Conservation (phyloP, 2,888 invertebrate genomes). For the Bombyx huttoni region DNA sequence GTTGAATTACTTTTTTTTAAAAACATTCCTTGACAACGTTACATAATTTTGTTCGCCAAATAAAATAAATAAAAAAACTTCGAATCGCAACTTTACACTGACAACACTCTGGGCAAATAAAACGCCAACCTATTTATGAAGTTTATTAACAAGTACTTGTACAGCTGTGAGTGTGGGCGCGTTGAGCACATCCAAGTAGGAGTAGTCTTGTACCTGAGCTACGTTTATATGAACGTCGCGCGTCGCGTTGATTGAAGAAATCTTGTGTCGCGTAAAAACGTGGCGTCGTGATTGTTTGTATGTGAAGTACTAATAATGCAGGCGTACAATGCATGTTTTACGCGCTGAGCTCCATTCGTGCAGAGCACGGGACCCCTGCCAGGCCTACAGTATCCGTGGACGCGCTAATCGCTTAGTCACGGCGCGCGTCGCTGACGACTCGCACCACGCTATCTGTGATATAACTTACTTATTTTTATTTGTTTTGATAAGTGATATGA, state of each 20-base stretch:
- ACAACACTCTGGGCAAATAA: neutral
- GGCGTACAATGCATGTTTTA: constrained; percentile 21
- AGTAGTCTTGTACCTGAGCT: neutral
- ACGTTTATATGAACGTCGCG: neutral
- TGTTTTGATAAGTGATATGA: constrained; percentile 36
- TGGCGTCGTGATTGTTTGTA: neutral
- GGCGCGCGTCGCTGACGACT: constrained; percentile 29
- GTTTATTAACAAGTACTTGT: neutral
- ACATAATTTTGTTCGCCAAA: too few species aligned
- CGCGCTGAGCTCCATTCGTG: constrained; percentile 16
- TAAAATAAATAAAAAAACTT: neutral
- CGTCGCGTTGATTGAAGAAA: neutral
- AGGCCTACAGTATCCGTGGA: constrained; percentile 16
- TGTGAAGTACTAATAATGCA: neutral
- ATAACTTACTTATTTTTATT: constrained; percentile 19
- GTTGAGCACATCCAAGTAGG: neutral
- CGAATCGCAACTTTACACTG: neutral
- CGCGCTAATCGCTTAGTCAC: constrained; percentile 49
- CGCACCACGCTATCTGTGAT: constrained; percentile 35
- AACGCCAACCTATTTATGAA: neutral
- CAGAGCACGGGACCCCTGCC: constrained; percentile 16
- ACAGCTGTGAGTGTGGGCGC: neutral
- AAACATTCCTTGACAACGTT: too few species aligned
- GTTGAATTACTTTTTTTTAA: too few species aligned
- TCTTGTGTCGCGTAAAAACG: neutral